Evolutionary conservation across 2,113 vertebrate genomes (phyloP), one percentile per base, ranked within the genome.

Genomic region (Stictonetta naevosa): DNA sequence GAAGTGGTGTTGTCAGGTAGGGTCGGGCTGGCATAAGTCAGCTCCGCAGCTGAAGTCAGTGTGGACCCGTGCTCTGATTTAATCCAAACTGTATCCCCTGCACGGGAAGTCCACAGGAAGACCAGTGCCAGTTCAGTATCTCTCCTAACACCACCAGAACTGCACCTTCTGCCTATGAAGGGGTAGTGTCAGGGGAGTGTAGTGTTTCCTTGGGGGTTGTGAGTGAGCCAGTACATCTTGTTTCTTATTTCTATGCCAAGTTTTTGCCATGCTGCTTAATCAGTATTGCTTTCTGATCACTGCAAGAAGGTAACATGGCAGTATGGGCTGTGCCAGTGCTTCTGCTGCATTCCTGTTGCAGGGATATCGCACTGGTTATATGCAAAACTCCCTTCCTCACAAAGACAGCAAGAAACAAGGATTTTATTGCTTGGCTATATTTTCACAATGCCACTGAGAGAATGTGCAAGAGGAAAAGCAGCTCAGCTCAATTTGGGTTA

Each of bases 281-380:
- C 56, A 38, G 69, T 31, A 16, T 28, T 62, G 29, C 38, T 56
- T n/a, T 59, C 8, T 4, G n/a, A 69, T 36, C 34, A 64, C 84
- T 83, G 66, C 62, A 74, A 69, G 38, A 80, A 72, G 68, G 42
- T 48, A 44, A 20, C 8, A 26, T 56, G 68, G 64, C 44, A 63
- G 48, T 9, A 56, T 8, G 59, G 73, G 56, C 9, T 89, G 86
- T 92, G 92, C 80, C 16, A 21, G 31, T 36, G 48, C 26, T 90
- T 88, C n/a, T 96, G 76, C 93, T 96, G 95, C 88, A 92, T 93
- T 90, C 66, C 50, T 88, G 73, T 80, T 93, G 92, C 95, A 95
- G 90, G 80, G 66, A 46, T 53, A 44, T 52, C 10, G 33, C 48
- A 4, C 42, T 7, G 42, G 25, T 62, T 68, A 34, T 3, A 71